Percentiles rank a stretch among this genome's conserved stretches.
phyloP scores from a whole-genome alignment of 2,888 invertebrate genomes.

The Drosophila quinaria region DNA sequence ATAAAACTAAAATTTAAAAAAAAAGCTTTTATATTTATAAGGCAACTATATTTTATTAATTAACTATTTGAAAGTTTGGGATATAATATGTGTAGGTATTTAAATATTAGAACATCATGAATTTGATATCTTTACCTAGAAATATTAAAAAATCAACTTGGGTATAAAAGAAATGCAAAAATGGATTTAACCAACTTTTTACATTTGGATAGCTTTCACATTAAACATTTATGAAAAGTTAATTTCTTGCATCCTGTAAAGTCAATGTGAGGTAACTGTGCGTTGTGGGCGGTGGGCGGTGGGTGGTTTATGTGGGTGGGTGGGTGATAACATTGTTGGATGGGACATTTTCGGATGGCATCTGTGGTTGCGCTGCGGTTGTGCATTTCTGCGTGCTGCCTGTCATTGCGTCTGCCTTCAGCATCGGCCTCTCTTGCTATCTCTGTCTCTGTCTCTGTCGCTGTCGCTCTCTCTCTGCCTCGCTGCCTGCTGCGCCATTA shows the following conservation, averaged over 20 bases:
- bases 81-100: too few relatives aligned
- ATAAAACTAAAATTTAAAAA: too few relatives aligned
- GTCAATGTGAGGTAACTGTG: constrained; percentile 41
- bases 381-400: constrained; percentile 78
- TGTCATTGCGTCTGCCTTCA: constrained; percentile 36
- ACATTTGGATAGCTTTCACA: background rate
- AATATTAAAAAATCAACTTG: background rate
- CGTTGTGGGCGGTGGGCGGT: constrained; percentile 2
- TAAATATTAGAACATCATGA: background rate
- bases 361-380: constrained; percentile 71
- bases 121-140: background rate
- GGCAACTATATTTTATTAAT: too few relatives aligned
- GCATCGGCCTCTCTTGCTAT: constrained; percentile 22
- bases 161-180: background rate
- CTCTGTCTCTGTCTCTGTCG: background rate
- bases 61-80: too few relatives aligned
- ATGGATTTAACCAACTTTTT: background rate
- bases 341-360: constrained; percentile 17
- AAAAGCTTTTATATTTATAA: too few relatives aligned
- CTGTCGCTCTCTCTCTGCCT: background rate
- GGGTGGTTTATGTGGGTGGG: constrained; percentile 6
- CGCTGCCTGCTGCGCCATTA: constrained; percentile 53
- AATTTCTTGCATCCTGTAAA: constrained; percentile 18
- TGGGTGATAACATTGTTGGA: constrained; percentile 5
- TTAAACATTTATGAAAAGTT: background rate